Evolutionary conservation across 2,888 invertebrate genomes (phyloP).

Genomic region (Microctonus aethiopoides): DNA sequence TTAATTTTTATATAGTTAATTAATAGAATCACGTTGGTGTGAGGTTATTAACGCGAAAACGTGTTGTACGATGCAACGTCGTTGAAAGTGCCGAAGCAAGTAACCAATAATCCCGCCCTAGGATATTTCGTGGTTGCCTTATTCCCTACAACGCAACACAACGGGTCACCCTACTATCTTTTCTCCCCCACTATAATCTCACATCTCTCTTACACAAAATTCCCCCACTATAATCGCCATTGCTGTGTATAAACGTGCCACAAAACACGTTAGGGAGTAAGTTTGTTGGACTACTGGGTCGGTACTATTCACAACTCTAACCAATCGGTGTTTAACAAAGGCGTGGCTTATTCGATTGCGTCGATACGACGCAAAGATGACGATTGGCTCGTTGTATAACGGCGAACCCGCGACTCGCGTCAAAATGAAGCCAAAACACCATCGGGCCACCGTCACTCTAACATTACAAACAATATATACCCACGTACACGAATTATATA

Average conservation of each 20-base stretch:
- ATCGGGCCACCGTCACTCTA: background rate
- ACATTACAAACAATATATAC: background rate
- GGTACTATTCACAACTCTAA: constrained; percentile 4
- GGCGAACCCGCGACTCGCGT: constrained; percentile 32
- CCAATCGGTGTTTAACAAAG: constrained; percentile 38
- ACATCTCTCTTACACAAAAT: too few relatives aligned
- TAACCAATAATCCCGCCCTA: constrained; percentile 33
- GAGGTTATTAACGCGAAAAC: background rate
- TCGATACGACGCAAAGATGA: constrained; percentile 11
- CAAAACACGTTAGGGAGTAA: constrained; percentile 3
- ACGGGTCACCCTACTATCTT: background rate
- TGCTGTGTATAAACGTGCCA: background rate
- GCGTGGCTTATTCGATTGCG: constrained; percentile 32
- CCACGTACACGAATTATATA: too few relatives aligned
- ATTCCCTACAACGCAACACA: background rate
- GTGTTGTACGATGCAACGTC: constrained; percentile 32
- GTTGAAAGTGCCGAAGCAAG: constrained; percentile 37
- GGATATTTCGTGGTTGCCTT: background rate
- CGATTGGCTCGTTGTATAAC: constrained; percentile 40
- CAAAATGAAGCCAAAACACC: constrained; percentile 18
- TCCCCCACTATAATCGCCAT: constrained; percentile 1
- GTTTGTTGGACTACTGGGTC: background rate
- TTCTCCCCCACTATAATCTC: background rate
- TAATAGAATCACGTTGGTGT: background rate
- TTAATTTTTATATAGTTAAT: background rate